Conservation (phyloP, 2,797 vertebrate genomes). For the Neomorphus geoffroyi region DNA sequence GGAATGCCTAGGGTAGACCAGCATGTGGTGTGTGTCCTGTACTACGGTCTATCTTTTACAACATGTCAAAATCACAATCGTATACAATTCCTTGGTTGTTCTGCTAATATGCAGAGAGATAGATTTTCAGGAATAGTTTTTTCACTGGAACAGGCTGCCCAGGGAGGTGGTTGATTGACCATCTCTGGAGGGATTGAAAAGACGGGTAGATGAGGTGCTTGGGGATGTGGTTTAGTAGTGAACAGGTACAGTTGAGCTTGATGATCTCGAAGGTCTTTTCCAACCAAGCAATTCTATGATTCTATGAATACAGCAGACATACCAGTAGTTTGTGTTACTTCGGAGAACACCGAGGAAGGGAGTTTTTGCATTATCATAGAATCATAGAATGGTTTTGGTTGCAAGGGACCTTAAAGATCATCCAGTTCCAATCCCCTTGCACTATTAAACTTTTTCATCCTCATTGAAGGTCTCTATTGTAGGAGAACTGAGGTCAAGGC, state of each 20-base stretch:
- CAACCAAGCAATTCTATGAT: no score
- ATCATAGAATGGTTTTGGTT: no score
- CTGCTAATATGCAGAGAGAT: background rate
- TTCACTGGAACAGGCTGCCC: no score
- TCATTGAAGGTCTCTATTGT: background rate
- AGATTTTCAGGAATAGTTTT: background rate
- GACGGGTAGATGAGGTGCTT: no score
- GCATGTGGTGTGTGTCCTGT: background rate
- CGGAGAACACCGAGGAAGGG: background rate
- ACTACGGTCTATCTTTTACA: background rate
- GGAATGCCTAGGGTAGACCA: background rate
- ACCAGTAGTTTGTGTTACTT: background rate
- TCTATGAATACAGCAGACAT: background rate
- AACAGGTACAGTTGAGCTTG: no score
- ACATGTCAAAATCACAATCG: background rate
- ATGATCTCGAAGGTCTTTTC: no score
- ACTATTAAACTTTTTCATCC: background rate
- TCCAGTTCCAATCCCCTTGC: no score
- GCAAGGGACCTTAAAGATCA: no score
- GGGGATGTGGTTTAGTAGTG: no score
- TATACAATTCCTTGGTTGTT: background rate
- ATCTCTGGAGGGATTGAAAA: no score
- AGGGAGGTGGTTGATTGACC: no score
- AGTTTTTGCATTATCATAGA: background rate
- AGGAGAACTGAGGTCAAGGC: constrained; percentile 6